Conservation (phyloP, 2,888 invertebrate genomes). For the Epirrhoe tristata region DNA sequence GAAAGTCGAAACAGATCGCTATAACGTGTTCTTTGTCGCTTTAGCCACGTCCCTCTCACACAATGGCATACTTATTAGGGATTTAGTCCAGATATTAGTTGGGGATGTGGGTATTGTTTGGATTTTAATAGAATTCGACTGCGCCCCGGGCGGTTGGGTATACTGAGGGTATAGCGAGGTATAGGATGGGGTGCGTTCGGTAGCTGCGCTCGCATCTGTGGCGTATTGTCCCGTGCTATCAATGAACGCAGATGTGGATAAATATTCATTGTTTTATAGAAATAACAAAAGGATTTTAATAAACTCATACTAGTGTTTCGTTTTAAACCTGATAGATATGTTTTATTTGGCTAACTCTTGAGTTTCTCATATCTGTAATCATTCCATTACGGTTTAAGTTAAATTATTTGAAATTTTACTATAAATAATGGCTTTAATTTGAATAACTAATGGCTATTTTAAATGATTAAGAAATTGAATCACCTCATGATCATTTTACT, state of each 20-base stretch:
- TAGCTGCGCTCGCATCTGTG: conserved; percentile 61
- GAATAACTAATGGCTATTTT: too few relatives aligned
- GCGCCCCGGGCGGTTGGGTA: conserved; percentile 78
- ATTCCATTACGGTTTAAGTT: too few relatives aligned
- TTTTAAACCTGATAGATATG: neutral
- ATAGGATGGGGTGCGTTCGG: conserved; percentile 48
- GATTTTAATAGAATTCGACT: conserved; percentile 83
- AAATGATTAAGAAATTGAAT: too few relatives aligned
- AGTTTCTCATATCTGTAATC: neutral
- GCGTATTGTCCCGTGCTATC: conserved; percentile 56
- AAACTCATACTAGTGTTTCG: neutral
- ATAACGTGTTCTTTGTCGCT: conserved; percentile 85
- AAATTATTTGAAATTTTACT: too few relatives aligned
- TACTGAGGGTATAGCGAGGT: conserved; percentile 45
- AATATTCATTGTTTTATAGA: conserved; percentile 45
- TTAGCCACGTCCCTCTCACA: conserved; percentile 82
- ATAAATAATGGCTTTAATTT: too few relatives aligned
- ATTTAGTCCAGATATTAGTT: conserved; percentile 86
- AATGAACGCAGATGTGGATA: conserved; percentile 46
- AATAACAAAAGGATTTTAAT: conserved; percentile 12
- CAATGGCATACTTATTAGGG: conserved; percentile 86
- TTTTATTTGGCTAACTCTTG: neutral
- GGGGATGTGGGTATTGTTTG: conserved; percentile 84
- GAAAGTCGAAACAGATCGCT: conserved; percentile 69
- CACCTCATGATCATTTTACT: too few relatives aligned